These are phyloP conservation scores for Diachrysia chrysitis DNA, from an alignment of 2,888 invertebrate species.

Conservation along the genomic window DNA sequence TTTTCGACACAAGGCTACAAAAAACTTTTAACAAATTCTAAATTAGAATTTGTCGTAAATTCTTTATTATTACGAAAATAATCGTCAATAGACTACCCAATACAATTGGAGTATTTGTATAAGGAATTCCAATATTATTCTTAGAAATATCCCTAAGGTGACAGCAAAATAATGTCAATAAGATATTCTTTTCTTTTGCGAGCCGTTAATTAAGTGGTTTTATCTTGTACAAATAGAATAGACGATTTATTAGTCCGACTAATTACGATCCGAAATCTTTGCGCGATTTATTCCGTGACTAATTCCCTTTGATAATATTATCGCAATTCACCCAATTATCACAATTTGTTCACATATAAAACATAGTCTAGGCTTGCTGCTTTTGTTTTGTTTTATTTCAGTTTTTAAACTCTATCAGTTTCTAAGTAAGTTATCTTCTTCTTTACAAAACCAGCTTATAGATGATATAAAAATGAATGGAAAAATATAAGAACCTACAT, in stretches of 20 bases:
- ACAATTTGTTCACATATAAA: background rate
- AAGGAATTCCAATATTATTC: background rate
- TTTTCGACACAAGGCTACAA: no score
- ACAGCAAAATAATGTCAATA: background rate
- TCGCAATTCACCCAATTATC: background rate
- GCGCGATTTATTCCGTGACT: background rate
- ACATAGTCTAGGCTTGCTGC: background rate
- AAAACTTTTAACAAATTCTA: no score
- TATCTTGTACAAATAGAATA: slow-evolving; percentile 24
- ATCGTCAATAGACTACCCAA: background rate
- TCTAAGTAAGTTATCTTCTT: no score
- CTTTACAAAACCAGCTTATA: no score
- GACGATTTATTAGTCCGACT: slow-evolving; percentile 11
- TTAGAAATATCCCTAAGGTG: background rate
- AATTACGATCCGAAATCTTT: slow-evolving; percentile 1
- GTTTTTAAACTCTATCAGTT: no score
- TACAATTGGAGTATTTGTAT: background rate
- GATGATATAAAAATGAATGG: no score
- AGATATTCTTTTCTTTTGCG: slow-evolving; percentile 8
- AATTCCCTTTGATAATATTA: background rate
- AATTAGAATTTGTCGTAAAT: no score
- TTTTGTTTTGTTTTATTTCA: no score
- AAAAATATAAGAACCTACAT: no score
- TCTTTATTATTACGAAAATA: no score
- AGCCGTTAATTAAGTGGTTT: slow-evolving; percentile 21